phyloP scores from a whole-genome alignment of 2,113 vertebrate species.

The Cygnus buccinator region DNA sequence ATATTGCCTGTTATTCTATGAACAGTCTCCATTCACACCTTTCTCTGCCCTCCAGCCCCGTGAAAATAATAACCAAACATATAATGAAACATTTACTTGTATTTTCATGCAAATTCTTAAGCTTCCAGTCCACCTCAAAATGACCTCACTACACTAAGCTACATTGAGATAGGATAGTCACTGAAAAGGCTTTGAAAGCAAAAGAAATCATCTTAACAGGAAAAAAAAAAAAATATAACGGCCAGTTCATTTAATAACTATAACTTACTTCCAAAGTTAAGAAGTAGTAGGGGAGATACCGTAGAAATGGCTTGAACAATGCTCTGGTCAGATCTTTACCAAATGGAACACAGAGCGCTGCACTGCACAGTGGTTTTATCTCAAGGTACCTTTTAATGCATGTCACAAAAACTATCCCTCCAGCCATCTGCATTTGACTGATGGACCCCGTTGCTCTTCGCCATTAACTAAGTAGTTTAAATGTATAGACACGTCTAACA shows the following conservation, averaged over 20 bases:
- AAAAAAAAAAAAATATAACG: rapidly evolving
- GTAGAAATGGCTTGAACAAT: not conserved
- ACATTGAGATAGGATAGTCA: not conserved
- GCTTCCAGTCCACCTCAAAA: not conserved
- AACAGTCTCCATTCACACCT: not conserved
- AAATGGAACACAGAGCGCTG: rapidly evolving
- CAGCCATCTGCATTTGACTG: not conserved
- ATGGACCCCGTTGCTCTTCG: not conserved
- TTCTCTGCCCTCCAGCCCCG: not conserved
- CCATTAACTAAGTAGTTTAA: not conserved
- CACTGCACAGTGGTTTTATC: not conserved
- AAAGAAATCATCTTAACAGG: not conserved
- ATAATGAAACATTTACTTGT: not conserved
- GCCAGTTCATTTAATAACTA: not conserved
- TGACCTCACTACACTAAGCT: not conserved
- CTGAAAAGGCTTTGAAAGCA: not conserved
- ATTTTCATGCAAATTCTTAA: not conserved
- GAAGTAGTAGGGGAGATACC: not conserved
- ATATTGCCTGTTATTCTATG: not conserved
- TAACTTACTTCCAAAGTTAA: not conserved
- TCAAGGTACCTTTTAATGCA: not conserved
- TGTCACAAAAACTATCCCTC: not conserved
- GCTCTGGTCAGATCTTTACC: not conserved
- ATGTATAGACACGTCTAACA: not conserved
- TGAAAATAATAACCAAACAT: not conserved